Evolutionary conservation across 2,113 vertebrate genomes (phyloP), one percentile per base, ranked within the genome.

Genomic region (Syrmaticus mikado): DNA sequence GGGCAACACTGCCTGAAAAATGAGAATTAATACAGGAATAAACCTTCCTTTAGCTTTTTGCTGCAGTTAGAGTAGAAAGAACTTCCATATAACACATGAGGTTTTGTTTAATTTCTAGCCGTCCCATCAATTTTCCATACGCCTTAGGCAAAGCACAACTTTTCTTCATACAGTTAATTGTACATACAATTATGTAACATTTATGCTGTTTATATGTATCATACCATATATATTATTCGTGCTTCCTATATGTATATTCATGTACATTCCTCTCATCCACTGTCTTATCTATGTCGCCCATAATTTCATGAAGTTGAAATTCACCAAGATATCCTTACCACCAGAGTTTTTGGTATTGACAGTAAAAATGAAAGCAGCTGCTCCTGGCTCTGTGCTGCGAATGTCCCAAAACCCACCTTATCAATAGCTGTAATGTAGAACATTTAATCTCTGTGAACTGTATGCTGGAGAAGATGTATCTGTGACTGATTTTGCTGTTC

Each of bases 41-140:
- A 83, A 90, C 53, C 83, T 87, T 62, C 36, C 70, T 90, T 76
- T 55, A 66, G 48, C n/a, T 93, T 92, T 94, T 75, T 74, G 46
- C 76, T 76, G 43, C 55, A 40, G 27, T 70, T 70, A 74, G 43
- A 65, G 81, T 68, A 73, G 83, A 83, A 83, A 36, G 52, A 67
- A 80, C 78, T 90, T 72, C 77, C 6, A 4, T 48, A 78, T 84
- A 85, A 57, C 30, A 64, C 1, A 19, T 2, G 10, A 75, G n/a
- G 6, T 38, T 22, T 2, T 55, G 40, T 62, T 52, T 30, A 50
- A 1, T 92, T 93, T 67, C 53, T 52, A 79, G 57, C 17, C 89
- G 61, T 53, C 45, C 66, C 57, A 75, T 45, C 48, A 15, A 58
- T 75, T 94, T 79, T 27, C 40, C 27, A 61, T 18, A 6, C 13